Evolutionary conservation across 2,888 invertebrate species (phyloP), one percentile per base, ranked within the genome.

Genomic region (Lymantria dispar): DNA sequence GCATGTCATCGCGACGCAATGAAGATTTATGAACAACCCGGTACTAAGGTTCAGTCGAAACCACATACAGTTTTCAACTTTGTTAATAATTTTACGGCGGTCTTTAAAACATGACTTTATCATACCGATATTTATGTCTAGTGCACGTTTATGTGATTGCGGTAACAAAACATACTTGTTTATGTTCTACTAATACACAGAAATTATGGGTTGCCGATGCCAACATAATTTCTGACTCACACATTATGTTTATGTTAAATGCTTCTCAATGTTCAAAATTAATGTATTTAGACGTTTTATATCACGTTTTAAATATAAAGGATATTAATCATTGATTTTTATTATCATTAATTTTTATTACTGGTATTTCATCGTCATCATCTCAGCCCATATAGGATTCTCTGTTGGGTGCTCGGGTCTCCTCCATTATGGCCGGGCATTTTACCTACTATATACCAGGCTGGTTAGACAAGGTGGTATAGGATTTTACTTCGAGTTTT

Each of bases 1-100:
- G 87, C 85, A 78, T 90, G 91, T 91, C 90, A 89, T 90, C 90
- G 88, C 82, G 83, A 85, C 83, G 87, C 87, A 88, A 90, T 90
- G 89, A 90, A 91, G 91, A 90, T 91, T 91, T 90, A 91, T 89
- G 90, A 85, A 83, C 87, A 80, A 78, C 73, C 82, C 79, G 79
- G 82, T 80, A 80, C 82, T 74, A 75, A 68, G 73, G 81, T 80
- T 78, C 78, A 78, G 76, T 75, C 75, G 74, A 68, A 70, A 74
- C 78, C 77, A 76, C 78, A 80, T 76, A 75, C 77, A 75, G 76
- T 78, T 80, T 83, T 77, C 74, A 77, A 78, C 72, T 71, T 73
- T 74, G 76, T 78, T 73, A 73, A 75, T 80, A 78, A 79, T 78
- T 76, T 72, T 72, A 74, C 66, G 68, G 64, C 62, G 60, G 66